These are phyloP conservation scores for Margaritifera margaritifera DNA, from an alignment of 2,888 invertebrate species.

Conservation along the genomic window DNA sequence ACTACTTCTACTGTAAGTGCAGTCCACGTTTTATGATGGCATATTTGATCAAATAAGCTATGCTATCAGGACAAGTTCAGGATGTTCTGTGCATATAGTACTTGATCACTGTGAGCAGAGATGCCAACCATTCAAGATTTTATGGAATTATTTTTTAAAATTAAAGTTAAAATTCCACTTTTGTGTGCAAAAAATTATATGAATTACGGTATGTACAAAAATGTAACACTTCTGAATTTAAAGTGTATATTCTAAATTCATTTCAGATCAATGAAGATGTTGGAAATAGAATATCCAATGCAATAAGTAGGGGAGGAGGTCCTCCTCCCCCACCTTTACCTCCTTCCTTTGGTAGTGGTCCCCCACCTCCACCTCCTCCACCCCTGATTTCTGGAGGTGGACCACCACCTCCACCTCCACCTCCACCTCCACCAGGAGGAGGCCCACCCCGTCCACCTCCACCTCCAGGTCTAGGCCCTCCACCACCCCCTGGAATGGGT, in stretches of 20 bases:
- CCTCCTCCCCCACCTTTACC: conserved; percentile 75
- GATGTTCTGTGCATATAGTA: too few relatives aligned
- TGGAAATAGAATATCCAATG: conserved; percentile 27
- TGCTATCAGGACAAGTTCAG: too few relatives aligned
- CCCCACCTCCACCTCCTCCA: conserved; percentile 66
- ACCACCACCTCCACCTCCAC: conserved; percentile 47
- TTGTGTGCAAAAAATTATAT: too few relatives aligned
- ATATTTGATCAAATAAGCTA: too few relatives aligned
- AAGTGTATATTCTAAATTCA: not conserved
- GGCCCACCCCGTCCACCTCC: conserved; percentile 64
- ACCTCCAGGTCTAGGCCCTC: conserved; percentile 47
- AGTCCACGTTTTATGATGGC: too few relatives aligned
- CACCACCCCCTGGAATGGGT: conserved; percentile 63
- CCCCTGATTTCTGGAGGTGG: conserved; percentile 18
- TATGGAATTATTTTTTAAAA: too few relatives aligned
- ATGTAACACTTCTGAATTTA: too few relatives aligned
- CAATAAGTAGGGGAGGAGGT: conserved; percentile 43
- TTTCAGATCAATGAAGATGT: conserved; percentile 38
- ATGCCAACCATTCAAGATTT: too few relatives aligned
- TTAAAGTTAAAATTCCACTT: too few relatives aligned
- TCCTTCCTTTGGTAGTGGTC: conserved; percentile 62
- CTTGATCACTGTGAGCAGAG: too few relatives aligned
- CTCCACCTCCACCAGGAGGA: conserved; percentile 52
- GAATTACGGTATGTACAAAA: too few relatives aligned
- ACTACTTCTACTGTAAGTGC: too few relatives aligned